Conservation (phyloP, 2,113 vertebrate genomes). For the Zootoca vivipara region DNA sequence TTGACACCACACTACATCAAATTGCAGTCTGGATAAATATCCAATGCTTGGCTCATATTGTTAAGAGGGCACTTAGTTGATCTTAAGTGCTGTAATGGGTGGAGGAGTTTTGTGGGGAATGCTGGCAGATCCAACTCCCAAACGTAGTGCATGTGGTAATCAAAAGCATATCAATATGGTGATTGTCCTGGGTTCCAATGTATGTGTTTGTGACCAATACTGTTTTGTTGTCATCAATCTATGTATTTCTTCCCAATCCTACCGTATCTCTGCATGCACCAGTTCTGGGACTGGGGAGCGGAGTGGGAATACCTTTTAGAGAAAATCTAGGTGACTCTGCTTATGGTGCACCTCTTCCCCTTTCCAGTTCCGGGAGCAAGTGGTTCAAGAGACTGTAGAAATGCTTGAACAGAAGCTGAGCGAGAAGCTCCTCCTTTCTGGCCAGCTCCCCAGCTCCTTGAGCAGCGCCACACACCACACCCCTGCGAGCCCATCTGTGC, state of each 20-base stretch:
- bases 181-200: neutral
- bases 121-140: neutral
- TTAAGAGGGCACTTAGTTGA: neutral
- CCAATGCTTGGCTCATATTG: neutral
- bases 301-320: neutral
- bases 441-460: conserved; percentile 57
- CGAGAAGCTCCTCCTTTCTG: conserved; percentile 86
- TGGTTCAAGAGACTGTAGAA: conserved; percentile 94
- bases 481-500: conserved; percentile 52
- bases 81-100: neutral
- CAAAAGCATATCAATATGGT: neutral
- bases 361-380: conserved; percentile 92
- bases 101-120: neutral
- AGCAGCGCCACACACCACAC: conserved; percentile 57
- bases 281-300: neutral
- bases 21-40: neutral
- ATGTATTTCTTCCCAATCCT: neutral
- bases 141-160: neutral
- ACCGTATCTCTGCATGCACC: neutral
- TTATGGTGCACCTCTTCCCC: neutral
- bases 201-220: neutral
- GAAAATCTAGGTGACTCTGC: neutral
- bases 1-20: neutral
- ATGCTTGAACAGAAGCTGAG: conserved; percentile 91
- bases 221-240: neutral